phyloP scores from a whole-genome alignment of 1,140 invertebrate species.

The Psilanteris sp. region DNA sequence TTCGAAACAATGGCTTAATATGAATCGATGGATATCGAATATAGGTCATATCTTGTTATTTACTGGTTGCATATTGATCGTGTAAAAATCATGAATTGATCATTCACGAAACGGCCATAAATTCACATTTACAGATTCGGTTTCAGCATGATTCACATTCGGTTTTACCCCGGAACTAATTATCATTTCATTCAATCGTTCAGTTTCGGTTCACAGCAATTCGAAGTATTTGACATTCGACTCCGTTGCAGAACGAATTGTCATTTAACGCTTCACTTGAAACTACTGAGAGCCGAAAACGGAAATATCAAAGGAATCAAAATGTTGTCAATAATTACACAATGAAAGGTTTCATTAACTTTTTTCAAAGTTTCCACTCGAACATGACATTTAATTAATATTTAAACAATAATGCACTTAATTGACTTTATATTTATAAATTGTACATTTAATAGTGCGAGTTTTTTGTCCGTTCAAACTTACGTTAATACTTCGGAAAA shows the following conservation, averaged over 20 bases:
- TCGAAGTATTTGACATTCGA: slow-evolving; percentile 45
- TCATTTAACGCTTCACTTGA: slow-evolving; percentile 43
- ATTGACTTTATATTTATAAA: too few species aligned
- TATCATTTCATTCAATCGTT: slow-evolving; percentile 55
- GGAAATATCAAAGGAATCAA: slow-evolving; percentile 15
- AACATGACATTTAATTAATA: too few species aligned
- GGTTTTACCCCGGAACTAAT: slow-evolving; percentile 34
- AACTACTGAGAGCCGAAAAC: neutral
- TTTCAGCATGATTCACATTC: slow-evolving; percentile 19
- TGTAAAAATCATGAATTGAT: slow-evolving; percentile 31
- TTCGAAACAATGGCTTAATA: slow-evolving; percentile 7
- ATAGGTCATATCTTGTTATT: slow-evolving; percentile 21
- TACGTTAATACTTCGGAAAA: slow-evolving; percentile 1
- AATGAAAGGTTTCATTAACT: too few species aligned
- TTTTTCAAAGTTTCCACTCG: too few species aligned
- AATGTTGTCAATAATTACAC: slow-evolving; percentile 7
- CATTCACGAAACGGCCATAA: slow-evolving; percentile 32
- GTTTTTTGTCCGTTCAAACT: too few species aligned
- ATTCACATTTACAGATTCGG: slow-evolving; percentile 21
- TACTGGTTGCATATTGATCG: slow-evolving; percentile 11
- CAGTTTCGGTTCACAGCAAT: slow-evolving; percentile 17
- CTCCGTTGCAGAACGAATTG: slow-evolving; percentile 28
- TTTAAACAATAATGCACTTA: too few species aligned
- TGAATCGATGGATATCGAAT: slow-evolving; percentile 1
- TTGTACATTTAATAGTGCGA: too few species aligned